phyloP scores from a whole-genome alignment of 2,888 invertebrate genomes.

The Eupeodes latifasciatus region DNA sequence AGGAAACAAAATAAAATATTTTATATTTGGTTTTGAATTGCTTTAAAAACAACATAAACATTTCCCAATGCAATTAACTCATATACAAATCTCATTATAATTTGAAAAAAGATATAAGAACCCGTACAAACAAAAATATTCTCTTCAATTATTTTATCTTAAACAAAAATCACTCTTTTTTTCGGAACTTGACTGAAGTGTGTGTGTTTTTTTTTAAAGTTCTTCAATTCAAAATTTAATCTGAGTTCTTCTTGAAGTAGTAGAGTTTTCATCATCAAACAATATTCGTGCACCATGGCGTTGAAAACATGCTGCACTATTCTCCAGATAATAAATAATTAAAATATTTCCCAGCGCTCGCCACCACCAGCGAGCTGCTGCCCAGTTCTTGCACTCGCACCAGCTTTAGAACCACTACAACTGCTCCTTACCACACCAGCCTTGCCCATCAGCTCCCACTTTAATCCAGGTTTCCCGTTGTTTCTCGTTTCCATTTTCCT shows the following conservation, averaged over 20 bases:
- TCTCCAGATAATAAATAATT: constrained; percentile 71
- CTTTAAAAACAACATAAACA: neutral
- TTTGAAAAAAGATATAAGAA: too few relatives aligned
- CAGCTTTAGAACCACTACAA: too few relatives aligned
- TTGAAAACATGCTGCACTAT: constrained; percentile 48
- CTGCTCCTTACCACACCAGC: too few relatives aligned
- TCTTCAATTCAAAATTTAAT: constrained; percentile 43
- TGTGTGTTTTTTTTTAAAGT: constrained; percentile 10
- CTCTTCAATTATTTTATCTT: neutral
- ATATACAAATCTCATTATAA: constrained; percentile 31
- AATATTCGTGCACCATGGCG: constrained; percentile 53
- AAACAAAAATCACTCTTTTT: neutral
- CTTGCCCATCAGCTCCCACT: neutral
- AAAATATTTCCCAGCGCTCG: constrained; percentile 40
- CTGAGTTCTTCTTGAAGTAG: constrained; percentile 8
- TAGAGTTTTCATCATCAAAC: constrained; percentile 68
- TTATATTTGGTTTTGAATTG: too few relatives aligned
- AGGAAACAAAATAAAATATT: too few relatives aligned
- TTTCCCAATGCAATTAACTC: constrained; percentile 30
- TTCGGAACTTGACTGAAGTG: neutral
- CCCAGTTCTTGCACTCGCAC: neutral
- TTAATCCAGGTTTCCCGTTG: constrained; percentile 13
- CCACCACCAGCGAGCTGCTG: too few relatives aligned
- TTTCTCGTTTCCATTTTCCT: constrained; percentile 1
- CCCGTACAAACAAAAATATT: neutral